Percentiles rank a stretch among this genome's conserved stretches.
These are phyloP conservation scores for Drosophila persimilis DNA, from an alignment of 1,140 invertebrate species.

Conservation along the genomic window DNA sequence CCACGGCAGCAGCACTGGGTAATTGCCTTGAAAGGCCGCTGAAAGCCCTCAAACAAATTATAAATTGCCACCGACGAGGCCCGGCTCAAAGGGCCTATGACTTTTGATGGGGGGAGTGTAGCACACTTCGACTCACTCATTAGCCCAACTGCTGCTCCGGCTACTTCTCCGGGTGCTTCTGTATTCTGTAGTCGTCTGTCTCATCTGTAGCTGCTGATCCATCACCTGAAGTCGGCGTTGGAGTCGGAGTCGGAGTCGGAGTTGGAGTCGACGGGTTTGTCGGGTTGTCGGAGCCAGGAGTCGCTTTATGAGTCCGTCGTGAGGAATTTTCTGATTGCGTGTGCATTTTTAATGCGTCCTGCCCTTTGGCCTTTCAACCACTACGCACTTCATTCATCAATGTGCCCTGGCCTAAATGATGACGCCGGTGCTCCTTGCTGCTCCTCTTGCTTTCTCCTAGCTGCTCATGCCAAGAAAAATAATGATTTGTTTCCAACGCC, in stretches of 20 bases:
- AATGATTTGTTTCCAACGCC: conserved; percentile 45
- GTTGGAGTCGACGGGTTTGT: conserved; percentile 2
- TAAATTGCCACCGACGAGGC: conserved; percentile 58
- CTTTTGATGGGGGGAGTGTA: conserved; percentile 27
- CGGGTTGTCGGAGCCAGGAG: conserved; percentile 12
- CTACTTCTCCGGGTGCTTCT: conserved; percentile 6
- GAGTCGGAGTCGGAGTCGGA: too few species aligned
- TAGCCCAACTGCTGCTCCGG: conserved; percentile 36
- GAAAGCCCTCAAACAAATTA: conserved; percentile 75
- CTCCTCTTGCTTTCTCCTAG: conserved; percentile 5
- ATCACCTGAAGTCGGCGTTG: conserved; percentile 44
- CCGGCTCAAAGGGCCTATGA: conserved; percentile 66
- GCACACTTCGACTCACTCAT: conserved; percentile 62
- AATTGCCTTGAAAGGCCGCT: conserved; percentile 74
- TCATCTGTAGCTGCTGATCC: conserved; percentile 69
- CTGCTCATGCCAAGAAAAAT: conserved; percentile 64
- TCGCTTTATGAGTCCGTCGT: conserved; percentile 40
- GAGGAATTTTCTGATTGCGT: conserved; percentile 77
- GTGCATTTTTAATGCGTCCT: conserved; percentile 74
- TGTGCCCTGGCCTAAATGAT: conserved; percentile 50
- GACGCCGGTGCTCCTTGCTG: not conserved
- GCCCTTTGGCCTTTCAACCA: conserved; percentile 67
- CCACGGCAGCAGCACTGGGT: conserved; percentile 16
- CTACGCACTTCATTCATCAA: conserved; percentile 79
- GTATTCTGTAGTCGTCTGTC: conserved; percentile 32